Conservation (phyloP, 2,113 vertebrate genomes). For the Sebastes fasciatus region DNA sequence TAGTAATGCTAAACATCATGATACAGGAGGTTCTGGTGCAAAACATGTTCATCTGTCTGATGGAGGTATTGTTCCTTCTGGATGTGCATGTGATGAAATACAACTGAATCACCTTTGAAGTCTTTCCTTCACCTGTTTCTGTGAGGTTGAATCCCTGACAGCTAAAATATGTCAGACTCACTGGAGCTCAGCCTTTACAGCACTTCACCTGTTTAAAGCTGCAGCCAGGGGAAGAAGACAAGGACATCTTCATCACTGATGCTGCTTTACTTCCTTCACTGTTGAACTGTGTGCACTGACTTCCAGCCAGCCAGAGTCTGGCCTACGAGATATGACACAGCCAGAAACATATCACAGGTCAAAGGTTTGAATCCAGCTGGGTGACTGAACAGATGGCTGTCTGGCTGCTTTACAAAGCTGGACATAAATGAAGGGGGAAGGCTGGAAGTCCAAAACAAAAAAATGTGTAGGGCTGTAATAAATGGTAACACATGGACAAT, state of each 20-base stretch:
- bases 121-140: conserved; percentile 14
- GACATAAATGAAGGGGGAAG: neutral
- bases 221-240: conserved; percentile 15
- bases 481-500: neutral
- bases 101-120: neutral
- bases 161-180: conserved; percentile 17
- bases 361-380: conserved; percentile 10
- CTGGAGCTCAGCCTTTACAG: conserved; percentile 22
- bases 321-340: conserved; percentile 34
- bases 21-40: too few species aligned
- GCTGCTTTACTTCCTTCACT: neutral
- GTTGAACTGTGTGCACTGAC: conserved; percentile 1
- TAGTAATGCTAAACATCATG: too few species aligned
- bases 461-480: neutral
- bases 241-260: neutral
- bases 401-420: conserved; percentile 1
- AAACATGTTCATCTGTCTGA: too few species aligned
- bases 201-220: conserved; percentile 38
- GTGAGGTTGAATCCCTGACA: conserved; percentile 21
- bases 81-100: neutral
- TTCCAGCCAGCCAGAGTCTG: conserved; percentile 13
- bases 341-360: conserved; percentile 23
- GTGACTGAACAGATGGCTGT: conserved; percentile 28
- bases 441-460: neutral
- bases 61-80: too few species aligned